Conservation (phyloP, 2,888 invertebrate genomes). For the Syrphus vitripennis region DNA sequence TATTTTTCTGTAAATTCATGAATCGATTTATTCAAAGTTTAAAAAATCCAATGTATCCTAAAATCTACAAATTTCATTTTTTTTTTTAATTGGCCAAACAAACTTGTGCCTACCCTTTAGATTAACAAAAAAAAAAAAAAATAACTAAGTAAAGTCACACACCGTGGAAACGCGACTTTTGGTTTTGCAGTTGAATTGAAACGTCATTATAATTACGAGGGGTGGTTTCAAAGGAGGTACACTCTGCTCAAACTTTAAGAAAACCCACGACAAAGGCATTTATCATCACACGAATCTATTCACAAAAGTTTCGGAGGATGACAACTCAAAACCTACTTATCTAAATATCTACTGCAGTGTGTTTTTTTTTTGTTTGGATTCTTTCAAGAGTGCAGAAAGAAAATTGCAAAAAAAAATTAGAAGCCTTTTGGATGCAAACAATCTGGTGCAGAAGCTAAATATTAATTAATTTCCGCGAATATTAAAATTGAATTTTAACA, state of each 20-base stretch:
- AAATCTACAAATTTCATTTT: not conserved
- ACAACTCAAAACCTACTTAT: not conserved
- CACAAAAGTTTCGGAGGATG: not conserved
- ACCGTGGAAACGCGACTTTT: not conserved
- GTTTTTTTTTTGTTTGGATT: not conserved
- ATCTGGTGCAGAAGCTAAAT: constrained; percentile 47
- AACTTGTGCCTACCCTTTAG: not conserved
- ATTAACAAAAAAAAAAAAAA: not conserved
- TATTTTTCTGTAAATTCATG: too few relatives aligned
- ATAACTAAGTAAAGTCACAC: not conserved
- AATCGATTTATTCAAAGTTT: too few relatives aligned
- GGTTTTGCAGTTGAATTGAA: constrained; percentile 60
- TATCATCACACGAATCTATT: constrained; percentile 33
- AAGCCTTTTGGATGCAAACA: constrained; percentile 35
- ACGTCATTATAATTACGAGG: constrained; percentile 32
- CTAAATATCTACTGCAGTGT: not conserved
- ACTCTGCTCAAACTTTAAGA: constrained; percentile 32
- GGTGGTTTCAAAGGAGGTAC: not conserved
- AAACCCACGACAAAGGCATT: constrained; percentile 36
- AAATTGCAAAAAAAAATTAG: constrained; percentile 31
- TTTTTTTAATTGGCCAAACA: not conserved
- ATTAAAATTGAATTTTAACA: constrained; percentile 41
- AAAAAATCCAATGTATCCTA: too few relatives aligned
- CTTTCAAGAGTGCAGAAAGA: not conserved
- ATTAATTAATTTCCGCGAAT: constrained; percentile 62